Percentiles rank a stretch among this genome's conserved stretches.
phyloP scores from a whole-genome alignment of 2,113 vertebrate genomes.

The Tenebrosternarchus preto region DNA sequence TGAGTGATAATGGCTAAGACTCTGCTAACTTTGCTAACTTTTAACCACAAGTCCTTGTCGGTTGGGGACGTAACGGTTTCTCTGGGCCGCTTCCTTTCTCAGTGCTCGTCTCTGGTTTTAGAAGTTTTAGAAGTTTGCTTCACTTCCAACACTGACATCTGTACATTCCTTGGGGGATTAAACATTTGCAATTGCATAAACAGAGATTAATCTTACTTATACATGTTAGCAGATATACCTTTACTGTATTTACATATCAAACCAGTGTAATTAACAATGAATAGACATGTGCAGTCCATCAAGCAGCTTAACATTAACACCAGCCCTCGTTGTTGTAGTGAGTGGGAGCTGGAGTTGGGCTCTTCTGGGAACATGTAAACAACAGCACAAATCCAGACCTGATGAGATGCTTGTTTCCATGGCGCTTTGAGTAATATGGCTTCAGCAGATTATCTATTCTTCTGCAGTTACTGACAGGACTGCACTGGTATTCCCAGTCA shows the following conservation, averaged over 20 bases:
- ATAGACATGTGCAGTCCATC: slow-evolving; percentile 1
- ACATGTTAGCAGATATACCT: neutral
- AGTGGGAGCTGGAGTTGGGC: neutral
- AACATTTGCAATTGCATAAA: neutral
- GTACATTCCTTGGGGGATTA: neutral
- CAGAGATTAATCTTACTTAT: neutral
- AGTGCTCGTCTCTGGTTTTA: neutral
- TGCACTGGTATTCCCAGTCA: neutral
- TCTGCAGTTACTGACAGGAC: neutral
- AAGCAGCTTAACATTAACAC: slow-evolving; percentile 29
- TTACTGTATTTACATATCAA: neutral
- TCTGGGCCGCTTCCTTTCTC: neutral
- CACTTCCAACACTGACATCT: neutral
- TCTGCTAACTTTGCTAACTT: neutral
- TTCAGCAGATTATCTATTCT: neutral
- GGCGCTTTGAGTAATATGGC: neutral
- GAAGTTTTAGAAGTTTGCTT: neutral
- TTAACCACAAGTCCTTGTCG: no score
- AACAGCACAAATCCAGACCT: slow-evolving; percentile 7
- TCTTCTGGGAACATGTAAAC: slow-evolving; percentile 31
- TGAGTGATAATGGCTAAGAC: slow-evolving; percentile 55
- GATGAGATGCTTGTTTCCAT: neutral
- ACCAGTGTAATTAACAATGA: neutral
- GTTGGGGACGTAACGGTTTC: neutral
- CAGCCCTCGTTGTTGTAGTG: slow-evolving; percentile 1